Conservation (phyloP, 2,797 vertebrate genomes). For the Caiman crocodilus region DNA sequence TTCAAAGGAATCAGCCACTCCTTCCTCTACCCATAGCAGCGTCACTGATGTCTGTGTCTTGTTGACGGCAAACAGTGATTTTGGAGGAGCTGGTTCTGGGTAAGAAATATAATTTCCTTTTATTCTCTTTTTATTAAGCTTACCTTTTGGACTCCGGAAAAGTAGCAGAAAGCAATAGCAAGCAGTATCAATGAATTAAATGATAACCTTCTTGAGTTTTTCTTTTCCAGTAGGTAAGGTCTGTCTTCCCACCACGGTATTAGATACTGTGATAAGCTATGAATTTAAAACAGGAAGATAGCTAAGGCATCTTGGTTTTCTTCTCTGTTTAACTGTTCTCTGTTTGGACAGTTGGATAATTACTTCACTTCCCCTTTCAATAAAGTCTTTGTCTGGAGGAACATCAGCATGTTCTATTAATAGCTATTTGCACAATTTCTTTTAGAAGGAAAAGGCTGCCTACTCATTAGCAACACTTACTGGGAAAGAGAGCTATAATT, state of each 20-base stretch:
- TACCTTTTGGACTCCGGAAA: constrained; percentile 3
- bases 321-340: constrained; percentile 55
- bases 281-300: constrained; percentile 46
- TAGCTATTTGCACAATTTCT: constrained; percentile 25
- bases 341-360: constrained; percentile 54
- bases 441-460: not conserved
- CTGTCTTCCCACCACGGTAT: not conserved
- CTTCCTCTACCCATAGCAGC: constrained; percentile 95
- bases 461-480: not conserved
- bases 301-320: not conserved
- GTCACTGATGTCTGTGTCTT: constrained; percentile 92
- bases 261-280: constrained; percentile 17
- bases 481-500: not conserved
- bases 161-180: not conserved
- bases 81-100: constrained; percentile 93
- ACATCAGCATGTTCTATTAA: constrained; percentile 59
- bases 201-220: not conserved
- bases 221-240: constrained; percentile 29
- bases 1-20: constrained; percentile 94
- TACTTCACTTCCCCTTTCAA: constrained; percentile 76
- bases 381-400: constrained; percentile 27
- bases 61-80: constrained; percentile 92
- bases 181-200: not conserved
- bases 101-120: constrained; percentile 33
- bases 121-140: constrained; percentile 36